These are phyloP conservation scores for Cheumatopsyche charites DNA, from an alignment of 1,140 invertebrate genomes.

Conservation along the genomic window DNA sequence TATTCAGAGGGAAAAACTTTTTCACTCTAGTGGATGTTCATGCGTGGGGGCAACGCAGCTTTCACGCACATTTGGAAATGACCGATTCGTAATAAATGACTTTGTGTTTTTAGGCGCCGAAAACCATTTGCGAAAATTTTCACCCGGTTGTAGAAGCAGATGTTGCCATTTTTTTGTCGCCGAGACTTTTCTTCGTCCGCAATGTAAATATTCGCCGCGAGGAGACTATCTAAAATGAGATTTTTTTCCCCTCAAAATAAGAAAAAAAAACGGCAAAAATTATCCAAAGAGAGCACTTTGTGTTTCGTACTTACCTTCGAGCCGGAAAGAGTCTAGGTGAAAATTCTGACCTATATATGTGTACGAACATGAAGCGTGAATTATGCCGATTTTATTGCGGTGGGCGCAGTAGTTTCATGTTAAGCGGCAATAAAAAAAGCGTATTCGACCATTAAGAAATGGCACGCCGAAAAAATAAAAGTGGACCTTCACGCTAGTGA, in stretches of 20 bases:
- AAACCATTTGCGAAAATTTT: background rate
- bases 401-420: conserved; percentile 37
- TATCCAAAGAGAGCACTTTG: background rate
- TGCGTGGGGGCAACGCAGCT: background rate
- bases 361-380: conserved; percentile 4
- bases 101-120: conserved; percentile 7
- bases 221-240: too few species aligned
- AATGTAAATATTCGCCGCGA: background rate
- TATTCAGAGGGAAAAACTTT: conserved; percentile 19
- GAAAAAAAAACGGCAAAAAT: too few species aligned
- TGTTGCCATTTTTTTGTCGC: background rate
- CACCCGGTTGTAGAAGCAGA: conserved; percentile 2
- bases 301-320: background rate
- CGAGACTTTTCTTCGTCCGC: background rate
- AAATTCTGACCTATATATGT: conserved; percentile 17
- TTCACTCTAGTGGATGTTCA: background rate
- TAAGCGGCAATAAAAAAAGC: conserved; percentile 27
- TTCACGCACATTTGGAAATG: conserved; percentile 1
- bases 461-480: conserved; percentile 10
- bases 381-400: conserved; percentile 29
- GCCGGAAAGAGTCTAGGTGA: background rate
- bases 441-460: conserved; percentile 9
- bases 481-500: background rate
- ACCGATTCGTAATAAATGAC: conserved; percentile 6
- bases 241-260: too few species aligned